Evolutionary conservation across 2,888 invertebrate genomes (phyloP).

Genomic region (Torymus texanus): DNA sequence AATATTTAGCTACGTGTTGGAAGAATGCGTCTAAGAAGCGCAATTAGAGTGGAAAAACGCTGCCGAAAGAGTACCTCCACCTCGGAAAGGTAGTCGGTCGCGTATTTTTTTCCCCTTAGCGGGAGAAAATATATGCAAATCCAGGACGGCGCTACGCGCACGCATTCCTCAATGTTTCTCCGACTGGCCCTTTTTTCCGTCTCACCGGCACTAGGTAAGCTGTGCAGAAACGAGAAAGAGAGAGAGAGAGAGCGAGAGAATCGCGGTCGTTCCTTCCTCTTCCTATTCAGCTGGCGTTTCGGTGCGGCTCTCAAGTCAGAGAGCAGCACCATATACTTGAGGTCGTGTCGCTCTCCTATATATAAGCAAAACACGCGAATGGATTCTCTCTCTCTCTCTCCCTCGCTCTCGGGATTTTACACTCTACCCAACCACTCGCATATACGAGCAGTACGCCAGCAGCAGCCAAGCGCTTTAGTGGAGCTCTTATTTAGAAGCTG

Average conservation of each 20-base stretch:
- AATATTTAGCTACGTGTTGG: neutral
- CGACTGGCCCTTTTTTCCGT: neutral
- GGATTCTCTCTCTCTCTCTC: no score
- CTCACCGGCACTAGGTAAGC: neutral
- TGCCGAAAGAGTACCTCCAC: no score
- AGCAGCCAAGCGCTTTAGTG: neutral
- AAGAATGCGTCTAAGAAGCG: slow-evolving; percentile 11
- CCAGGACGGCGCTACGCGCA: no score
- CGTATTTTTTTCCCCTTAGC: no score
- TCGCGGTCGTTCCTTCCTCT: neutral
- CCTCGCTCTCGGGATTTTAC: slow-evolving; percentile 29
- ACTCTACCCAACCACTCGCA: slow-evolving; percentile 8
- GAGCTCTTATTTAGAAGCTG: slow-evolving; percentile 37
- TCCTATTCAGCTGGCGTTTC: neutral
- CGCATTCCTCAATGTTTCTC: no score
- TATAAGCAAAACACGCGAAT: neutral
- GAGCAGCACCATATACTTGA: no score
- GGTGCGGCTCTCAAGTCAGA: neutral
- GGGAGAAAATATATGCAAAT: no score
- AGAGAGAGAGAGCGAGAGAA: neutral
- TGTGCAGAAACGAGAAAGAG: neutral
- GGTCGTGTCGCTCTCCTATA: neutral
- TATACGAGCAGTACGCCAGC: no score
- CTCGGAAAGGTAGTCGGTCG: no score
- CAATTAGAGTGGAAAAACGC: neutral